phyloP scores from a whole-genome alignment of 1,140 invertebrate genomes.

The Macrotrachela quadricornifera region DNA sequence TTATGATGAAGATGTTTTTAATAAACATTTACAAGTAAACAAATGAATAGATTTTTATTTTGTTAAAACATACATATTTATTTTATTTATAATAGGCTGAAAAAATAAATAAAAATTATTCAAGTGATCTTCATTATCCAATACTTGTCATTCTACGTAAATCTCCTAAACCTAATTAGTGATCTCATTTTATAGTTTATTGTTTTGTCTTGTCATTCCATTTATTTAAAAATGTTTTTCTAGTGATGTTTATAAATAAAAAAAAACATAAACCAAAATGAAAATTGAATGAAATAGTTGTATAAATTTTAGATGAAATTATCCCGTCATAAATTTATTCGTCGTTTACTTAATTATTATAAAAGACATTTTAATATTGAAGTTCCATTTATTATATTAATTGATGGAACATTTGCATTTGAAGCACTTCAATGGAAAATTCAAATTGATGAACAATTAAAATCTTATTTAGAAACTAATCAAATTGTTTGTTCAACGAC shows the following conservation, averaged over 20 bases:
- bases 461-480: slow-evolving; percentile 66
- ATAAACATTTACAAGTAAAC: slow-evolving; percentile 16
- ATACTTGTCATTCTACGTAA: slow-evolving; percentile 1
- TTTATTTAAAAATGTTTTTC: too few species aligned
- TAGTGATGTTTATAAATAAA: too few species aligned
- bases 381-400: slow-evolving; percentile 63
- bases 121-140: slow-evolving; percentile 6
- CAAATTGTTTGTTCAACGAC: slow-evolving; percentile 4
- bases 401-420: slow-evolving; percentile 85
- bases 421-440: slow-evolving; percentile 46
- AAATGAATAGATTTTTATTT: too few species aligned
- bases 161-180: neutral
- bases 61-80: neutral
- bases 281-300: too few species aligned
- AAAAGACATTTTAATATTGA: slow-evolving; percentile 63
- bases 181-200: too few species aligned
- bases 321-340: slow-evolving; percentile 57
- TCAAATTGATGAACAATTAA: slow-evolving; percentile 68
- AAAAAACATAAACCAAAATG: too few species aligned
- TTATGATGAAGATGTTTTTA: slow-evolving; percentile 16
- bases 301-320: slow-evolving; percentile 49
- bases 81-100: too few species aligned
- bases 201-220: too few species aligned
- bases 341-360: slow-evolving; percentile 57
- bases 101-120: slow-evolving; percentile 2